A percentile compares a stretch with the other conserved stretches of the same genome.
phyloP scores from a whole-genome alignment of 2,888 invertebrate genomes.

The Strigamia maritima region DNA sequence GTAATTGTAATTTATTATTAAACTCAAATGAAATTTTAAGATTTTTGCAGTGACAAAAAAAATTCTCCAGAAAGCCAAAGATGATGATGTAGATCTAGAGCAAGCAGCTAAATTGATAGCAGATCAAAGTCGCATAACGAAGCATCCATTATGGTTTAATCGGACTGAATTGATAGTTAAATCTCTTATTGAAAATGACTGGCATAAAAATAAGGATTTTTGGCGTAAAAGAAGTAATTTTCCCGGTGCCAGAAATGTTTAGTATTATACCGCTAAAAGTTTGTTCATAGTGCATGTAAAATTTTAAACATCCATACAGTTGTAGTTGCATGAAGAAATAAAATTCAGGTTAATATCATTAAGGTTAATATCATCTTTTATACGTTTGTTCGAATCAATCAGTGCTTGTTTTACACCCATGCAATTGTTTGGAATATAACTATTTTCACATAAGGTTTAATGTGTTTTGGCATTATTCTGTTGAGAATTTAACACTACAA shows the following conservation, averaged over 20 bases:
- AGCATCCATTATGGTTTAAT: not conserved
- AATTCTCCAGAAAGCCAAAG: constrained; percentile 18
- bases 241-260: not conserved
- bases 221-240: not conserved
- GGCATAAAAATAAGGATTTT: constrained; percentile 15
- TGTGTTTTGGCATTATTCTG: too few relatives aligned
- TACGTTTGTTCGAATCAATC: too few relatives aligned
- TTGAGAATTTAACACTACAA: too few relatives aligned
- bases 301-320: too few relatives aligned
- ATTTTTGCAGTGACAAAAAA: constrained; percentile 40
- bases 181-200: not conserved
- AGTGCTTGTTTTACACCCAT: too few relatives aligned
- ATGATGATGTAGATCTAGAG: not conserved
- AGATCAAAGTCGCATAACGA: not conserved
- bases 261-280: too few relatives aligned
- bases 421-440: too few relatives aligned
- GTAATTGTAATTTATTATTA: not conserved
- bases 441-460: too few relatives aligned
- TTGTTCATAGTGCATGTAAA: too few relatives aligned
- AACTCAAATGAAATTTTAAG: constrained; percentile 34
- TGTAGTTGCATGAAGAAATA: too few relatives aligned
- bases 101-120: not conserved
- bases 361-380: too few relatives aligned
- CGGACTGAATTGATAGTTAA: not conserved
- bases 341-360: too few relatives aligned